Evolutionary conservation across 2,888 invertebrate genomes (phyloP), one percentile per base, ranked within the genome.

Genomic region (Peribatodes rhomboidaria): DNA sequence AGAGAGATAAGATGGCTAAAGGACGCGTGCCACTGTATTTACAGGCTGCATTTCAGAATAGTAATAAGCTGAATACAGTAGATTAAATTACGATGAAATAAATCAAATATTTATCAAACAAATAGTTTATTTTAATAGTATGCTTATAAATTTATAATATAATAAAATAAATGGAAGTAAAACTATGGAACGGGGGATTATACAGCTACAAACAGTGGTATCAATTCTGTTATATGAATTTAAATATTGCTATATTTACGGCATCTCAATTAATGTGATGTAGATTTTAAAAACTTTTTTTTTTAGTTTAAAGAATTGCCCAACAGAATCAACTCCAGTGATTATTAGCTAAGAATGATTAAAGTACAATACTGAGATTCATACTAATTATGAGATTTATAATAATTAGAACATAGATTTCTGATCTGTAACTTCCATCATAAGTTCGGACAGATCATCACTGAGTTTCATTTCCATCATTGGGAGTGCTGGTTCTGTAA

Each of bases 21-120:
- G 89, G 89, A 0, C 74, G 90, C 33, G 80, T 84, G 77, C 90
- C 91, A 13, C 70, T 89, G 55, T 90, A 91, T 75, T 76, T 90
- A 58, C 87, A 84, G 71, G 80, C 74, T 49, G 85, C 83, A 59
- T 83, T 81, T 65, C 79, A 71, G 44, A 79, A 76, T 47, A 22
- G 20, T 14, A 18, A 9, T 22, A 35, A 52, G 52, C 11, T 13
- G 13, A 6, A 22, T 22, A 9, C 16, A 9, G 14, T 20, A 39
- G 27, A 14, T 2, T 42, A 53, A 33, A 2, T 22, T 9, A 33
- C 49, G 37, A 27, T 9, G 27, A 33, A 20, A 37, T 53, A 42
- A 47, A 44, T 20, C 10, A 22, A 4, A 37, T n/a, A n/a, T 37
- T 13, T 6, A n/a, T n/a, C 2, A 13, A 37, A 37, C n/a, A 37